A percentile compares a stretch with the other conserved stretches of the same genome.
Conservation (phyloP, 1,140 invertebrate genomes). For the Pseudomyrmex flavicornis region DNA sequence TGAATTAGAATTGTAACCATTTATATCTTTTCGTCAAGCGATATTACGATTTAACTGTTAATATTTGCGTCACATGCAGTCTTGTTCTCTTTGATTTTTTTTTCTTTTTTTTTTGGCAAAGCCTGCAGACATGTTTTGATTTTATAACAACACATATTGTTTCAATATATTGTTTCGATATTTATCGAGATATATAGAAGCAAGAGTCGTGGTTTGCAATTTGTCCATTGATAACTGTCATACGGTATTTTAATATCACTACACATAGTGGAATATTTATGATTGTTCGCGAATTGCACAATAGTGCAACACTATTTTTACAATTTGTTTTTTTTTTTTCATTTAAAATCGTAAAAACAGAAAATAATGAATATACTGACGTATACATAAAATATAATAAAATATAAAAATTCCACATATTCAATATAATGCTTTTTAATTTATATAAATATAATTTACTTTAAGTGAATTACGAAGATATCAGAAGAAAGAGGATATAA, state of each 20-base stretch:
- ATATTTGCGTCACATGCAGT: background rate
- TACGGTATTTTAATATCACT: constrained; percentile 31
- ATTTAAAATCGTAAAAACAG: background rate
- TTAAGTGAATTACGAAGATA: background rate
- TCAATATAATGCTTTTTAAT: background rate
- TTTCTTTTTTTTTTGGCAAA: background rate
- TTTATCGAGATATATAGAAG: constrained; percentile 13
- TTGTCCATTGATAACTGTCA: constrained; percentile 36
- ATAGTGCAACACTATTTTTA: background rate
- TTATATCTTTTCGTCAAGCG: background rate
- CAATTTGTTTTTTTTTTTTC: constrained; percentile 12
- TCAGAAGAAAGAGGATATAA: background rate
- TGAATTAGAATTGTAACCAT: background rate
- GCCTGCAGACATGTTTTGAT: background rate
- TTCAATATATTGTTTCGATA: constrained; percentile 18
- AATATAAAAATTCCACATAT: background rate
- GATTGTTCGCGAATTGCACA: constrained; percentile 11
- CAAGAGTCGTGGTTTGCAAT: background rate
- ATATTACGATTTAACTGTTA: constrained; percentile 18
- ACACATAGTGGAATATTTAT: constrained; percentile 16
- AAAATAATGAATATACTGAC: background rate
- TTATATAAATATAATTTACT: background rate
- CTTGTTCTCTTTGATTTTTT: background rate
- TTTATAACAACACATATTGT: constrained; percentile 22
- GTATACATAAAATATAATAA: background rate